These are phyloP conservation scores for Oxycera nigricornis DNA, from an alignment of 2,888 invertebrate species.

Conservation along the genomic window DNA sequence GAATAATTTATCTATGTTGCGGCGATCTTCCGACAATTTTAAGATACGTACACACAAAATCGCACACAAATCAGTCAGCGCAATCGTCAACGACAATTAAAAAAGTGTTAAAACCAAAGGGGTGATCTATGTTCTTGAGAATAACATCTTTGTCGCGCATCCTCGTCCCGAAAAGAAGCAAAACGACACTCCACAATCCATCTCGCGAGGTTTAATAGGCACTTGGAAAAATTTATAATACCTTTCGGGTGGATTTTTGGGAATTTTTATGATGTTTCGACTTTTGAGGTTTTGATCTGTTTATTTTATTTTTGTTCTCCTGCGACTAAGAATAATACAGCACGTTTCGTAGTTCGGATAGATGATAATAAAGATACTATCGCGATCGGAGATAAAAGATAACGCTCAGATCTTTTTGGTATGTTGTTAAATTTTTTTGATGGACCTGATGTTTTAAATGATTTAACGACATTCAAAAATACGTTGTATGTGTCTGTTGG, in stretches of 20 bases:
- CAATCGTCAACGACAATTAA: slow-evolving; percentile 30
- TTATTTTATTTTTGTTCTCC: slow-evolving; percentile 22
- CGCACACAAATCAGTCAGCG: slow-evolving; percentile 30
- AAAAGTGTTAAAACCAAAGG: slow-evolving; percentile 29
- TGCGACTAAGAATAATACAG: background rate
- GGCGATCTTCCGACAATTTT: background rate
- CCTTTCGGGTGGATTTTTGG: slow-evolving; percentile 1
- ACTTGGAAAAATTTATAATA: slow-evolving; percentile 29
- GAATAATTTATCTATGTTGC: slow-evolving; percentile 1
- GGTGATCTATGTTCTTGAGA: slow-evolving; percentile 12
- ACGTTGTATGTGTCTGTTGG: background rate
- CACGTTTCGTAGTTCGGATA: background rate
- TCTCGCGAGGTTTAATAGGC: slow-evolving; percentile 16
- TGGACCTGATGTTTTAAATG: slow-evolving; percentile 34
- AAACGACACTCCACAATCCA: background rate
- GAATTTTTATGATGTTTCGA: slow-evolving; percentile 32
- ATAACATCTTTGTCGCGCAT: slow-evolving; percentile 1
- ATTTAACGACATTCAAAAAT: slow-evolving; percentile 29
- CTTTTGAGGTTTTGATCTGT: slow-evolving; percentile 34
- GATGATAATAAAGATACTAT: slow-evolving; percentile 24
- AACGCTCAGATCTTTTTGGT: slow-evolving; percentile 21
- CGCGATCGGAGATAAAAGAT: slow-evolving; percentile 26
- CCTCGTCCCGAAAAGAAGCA: background rate
- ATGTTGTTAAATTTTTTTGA: slow-evolving; percentile 33
- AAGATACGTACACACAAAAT: slow-evolving; percentile 16